Evolutionary conservation across 2,888 invertebrate species (phyloP), one percentile per base, ranked within the genome.

Genomic region (Byasa hedistus): DNA sequence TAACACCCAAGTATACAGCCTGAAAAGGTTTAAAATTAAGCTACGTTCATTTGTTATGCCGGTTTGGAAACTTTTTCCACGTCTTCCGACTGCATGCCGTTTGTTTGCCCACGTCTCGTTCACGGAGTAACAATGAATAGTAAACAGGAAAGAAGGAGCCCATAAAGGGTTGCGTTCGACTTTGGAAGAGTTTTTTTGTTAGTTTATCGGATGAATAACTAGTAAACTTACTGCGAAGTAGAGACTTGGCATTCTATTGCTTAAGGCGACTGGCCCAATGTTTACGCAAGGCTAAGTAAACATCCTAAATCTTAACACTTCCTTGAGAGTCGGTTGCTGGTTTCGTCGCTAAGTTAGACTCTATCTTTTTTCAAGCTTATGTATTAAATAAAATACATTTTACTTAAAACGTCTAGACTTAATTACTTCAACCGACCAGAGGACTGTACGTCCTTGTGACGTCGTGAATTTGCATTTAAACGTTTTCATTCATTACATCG

Each of bases 1-100:
- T 61, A 57, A 61, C 65, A 56, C 48, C 23, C 55, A 22, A 57
- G 56, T 57, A 57, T 57, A 57, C 57, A 61, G 57, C 24, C 57
- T 27, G 57, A 66, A 61, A 61, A 57, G 61, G 57, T 66, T 65
- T 54, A 66, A 44, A 66, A 66, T 66, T 57, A 61, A 57, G 61
- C 54, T 61, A 21, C 51, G 51, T 51, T 65, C 61, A 66, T 66
- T 66, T 57, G 61, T 61, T 65, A 61, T 61, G 61, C 48, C 36
- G 36, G 65, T 32, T 36, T 22, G 10, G 57, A 36, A 66, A 61
- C 57, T 61, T 61, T 66, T 66, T 61, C 24, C 57, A 54, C 48
- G 32, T 65, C 65, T 61, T 65, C 12, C 55, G 17, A 56, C 52
- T 64, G 51, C 19, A 64, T 36, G 5, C 24, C 21, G 23, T 36